Base-by-base conservation (phyloP, 2,888 invertebrate species). In the Eupithecia inturbata region DNA sequence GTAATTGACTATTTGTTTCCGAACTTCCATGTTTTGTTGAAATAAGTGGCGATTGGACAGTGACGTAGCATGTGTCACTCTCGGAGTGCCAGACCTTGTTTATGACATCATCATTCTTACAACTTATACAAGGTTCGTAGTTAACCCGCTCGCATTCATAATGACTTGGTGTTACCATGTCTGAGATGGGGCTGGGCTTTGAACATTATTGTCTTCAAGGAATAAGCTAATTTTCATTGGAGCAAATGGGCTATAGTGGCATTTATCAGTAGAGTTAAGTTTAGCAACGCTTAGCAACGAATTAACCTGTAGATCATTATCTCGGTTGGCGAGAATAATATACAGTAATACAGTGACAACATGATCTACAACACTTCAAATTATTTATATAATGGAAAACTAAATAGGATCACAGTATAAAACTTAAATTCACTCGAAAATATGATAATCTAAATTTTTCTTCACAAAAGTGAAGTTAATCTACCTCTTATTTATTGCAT, bases 271-370 rank as follows among this genome's bases (percentile, higher is more conserved):
- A 67, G 45, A 12, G 10, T 64, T 49, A 53, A 33, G 33, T 63
- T 63, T 67, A 57, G 41, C 41, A 49, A 60, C 60, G 45, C 71
- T 62, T 49, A 62, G 71, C 60, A 67, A 67, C 60, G 45, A 67
- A 71, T 45, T 36, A 62, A 45, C 31, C 19, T 57, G 31, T 28
- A 31, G 28, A 62, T n/a, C 0, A n/a, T 63, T 14, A 60, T 33
- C 28, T 63, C 28, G 10, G 26, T 33, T 62, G 31, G 31, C 60
- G 28, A 60, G n/a, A 60, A 28, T 19, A 60, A 28, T 19, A 28
- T 28, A 28, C 57, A 60, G 22, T 57, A 12, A 22, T 26, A 31
- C 33, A 63, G 33, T 63, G 63, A 63, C 16, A 16, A 16, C 19
- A 31, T 62, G 33, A 33, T 33, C n/a, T n/a, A n/a, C n/a, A n/a